Evolutionary conservation across 2,113 vertebrate genomes (phyloP).

Genomic region (Chinchilla lanigera): DNA sequence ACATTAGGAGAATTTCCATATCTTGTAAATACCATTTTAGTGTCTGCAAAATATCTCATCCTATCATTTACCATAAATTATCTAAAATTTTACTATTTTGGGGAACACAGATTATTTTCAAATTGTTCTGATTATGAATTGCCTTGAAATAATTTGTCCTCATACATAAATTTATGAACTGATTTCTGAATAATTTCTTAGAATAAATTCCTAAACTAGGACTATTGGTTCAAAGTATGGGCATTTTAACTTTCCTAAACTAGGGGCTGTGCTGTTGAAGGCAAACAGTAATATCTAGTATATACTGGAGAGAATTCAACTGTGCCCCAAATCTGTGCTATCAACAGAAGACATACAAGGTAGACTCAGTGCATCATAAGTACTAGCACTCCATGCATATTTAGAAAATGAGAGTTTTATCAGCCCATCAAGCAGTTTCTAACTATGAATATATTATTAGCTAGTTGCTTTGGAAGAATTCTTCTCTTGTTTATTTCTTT

Average conservation of each 20-base stretch:
- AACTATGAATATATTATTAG: neutral
- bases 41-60: neutral
- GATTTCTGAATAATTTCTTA: constrained; percentile 36
- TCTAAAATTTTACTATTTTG: constrained; percentile 23
- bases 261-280: neutral
- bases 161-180: constrained; percentile 52
- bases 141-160: constrained; percentile 59
- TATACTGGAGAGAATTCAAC: neutral
- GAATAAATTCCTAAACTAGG: constrained; percentile 20
- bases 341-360: neutral
- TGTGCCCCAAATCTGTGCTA: neutral
- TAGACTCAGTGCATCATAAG: neutral
- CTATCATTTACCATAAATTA: constrained; percentile 45
- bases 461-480: neutral
- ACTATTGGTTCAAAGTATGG: neutral
- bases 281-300: neutral
- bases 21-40: constrained; percentile 53
- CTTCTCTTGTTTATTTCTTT: neutral
- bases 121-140: constrained; percentile 21
- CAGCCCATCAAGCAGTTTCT: neutral
- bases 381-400: neutral
- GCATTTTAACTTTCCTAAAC: neutral
- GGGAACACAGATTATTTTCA: constrained; percentile 31
- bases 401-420: neutral
- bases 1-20: neutral